phyloP scores from a whole-genome alignment of 2,113 vertebrate genomes.

The Phocoena sinus region DNA sequence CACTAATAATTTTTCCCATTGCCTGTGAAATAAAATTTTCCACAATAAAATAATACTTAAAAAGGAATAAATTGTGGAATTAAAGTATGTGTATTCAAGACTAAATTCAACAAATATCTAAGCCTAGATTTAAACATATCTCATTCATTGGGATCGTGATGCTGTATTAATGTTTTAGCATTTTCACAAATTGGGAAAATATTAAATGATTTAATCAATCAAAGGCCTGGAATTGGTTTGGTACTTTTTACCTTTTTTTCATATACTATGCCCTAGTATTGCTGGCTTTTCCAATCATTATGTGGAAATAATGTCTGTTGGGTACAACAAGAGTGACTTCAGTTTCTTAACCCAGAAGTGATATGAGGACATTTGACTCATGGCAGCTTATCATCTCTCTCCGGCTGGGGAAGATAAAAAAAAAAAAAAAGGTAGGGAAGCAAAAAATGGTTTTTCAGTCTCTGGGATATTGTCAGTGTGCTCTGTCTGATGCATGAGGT shows the following conservation, averaged over 20 bases:
- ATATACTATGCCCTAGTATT: background rate
- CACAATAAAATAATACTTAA: background rate
- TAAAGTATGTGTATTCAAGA: background rate
- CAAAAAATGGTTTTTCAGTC: constrained; percentile 47
- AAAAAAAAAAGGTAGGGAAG: constrained; percentile 29
- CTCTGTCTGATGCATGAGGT: constrained; percentile 47
- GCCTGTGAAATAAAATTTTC: background rate
- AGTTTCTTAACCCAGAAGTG: constrained; percentile 18
- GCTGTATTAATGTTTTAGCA: background rate
- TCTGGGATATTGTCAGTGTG: constrained; percentile 15
- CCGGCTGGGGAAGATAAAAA: constrained; percentile 47
- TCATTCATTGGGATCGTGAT: background rate
- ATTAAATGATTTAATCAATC: background rate
- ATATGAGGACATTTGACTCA: background rate
- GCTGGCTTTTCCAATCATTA: background rate
- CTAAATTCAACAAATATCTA: background rate
- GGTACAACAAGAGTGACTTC: constrained; percentile 13
- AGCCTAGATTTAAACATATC: background rate
- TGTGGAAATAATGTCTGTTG: constrained; percentile 21
- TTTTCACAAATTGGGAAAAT: background rate
- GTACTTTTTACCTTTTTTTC: background rate
- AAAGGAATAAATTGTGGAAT: background rate
- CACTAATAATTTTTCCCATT: background rate
- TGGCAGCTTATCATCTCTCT: constrained; percentile 28
- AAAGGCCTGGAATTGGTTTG: background rate